Evolutionary conservation across 2,888 invertebrate species (phyloP).

Genomic region (Tuberolachnus salignus): DNA sequence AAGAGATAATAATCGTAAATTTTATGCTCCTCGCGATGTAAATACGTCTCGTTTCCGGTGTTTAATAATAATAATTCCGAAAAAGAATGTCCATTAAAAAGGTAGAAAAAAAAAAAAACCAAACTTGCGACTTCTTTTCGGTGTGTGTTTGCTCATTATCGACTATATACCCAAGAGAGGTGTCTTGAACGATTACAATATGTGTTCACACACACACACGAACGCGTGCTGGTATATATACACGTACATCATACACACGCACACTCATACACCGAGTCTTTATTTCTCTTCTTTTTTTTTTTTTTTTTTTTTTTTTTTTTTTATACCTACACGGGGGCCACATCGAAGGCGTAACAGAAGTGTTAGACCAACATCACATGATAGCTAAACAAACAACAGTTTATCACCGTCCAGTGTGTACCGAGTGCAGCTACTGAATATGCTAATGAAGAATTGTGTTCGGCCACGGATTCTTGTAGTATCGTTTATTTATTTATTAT

Average conservation of each 20-base stretch:
- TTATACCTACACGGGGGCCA: slow-evolving; percentile 18
- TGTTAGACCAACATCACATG: slow-evolving; percentile 48
- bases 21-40: slow-evolving; percentile 47
- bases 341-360: slow-evolving; percentile 52
- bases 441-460: slow-evolving; percentile 56
- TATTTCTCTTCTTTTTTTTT: not conserved
- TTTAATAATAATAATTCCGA: slow-evolving; percentile 48
- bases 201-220: slow-evolving; percentile 27
- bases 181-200: slow-evolving; percentile 54
- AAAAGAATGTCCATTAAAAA: slow-evolving; percentile 50
- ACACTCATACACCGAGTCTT: not conserved
- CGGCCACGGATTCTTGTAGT: slow-evolving; percentile 37
- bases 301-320: too few species aligned
- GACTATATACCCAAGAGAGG: slow-evolving; percentile 48
- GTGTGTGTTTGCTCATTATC: slow-evolving; percentile 54
- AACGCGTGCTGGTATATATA: too few species aligned
- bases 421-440: slow-evolving; percentile 54
- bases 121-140: slow-evolving; percentile 54
- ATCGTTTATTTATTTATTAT: slow-evolving; percentile 50
- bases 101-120: slow-evolving; percentile 22
- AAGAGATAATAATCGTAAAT: slow-evolving; percentile 55
- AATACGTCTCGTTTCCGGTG: slow-evolving; percentile 54
- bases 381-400: slow-evolving; percentile 54
- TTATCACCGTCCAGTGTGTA: slow-evolving; percentile 47
- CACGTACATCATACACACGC: not conserved